phyloP scores from a whole-genome alignment of 2,113 vertebrate species.

The Rutilus rutilus region DNA sequence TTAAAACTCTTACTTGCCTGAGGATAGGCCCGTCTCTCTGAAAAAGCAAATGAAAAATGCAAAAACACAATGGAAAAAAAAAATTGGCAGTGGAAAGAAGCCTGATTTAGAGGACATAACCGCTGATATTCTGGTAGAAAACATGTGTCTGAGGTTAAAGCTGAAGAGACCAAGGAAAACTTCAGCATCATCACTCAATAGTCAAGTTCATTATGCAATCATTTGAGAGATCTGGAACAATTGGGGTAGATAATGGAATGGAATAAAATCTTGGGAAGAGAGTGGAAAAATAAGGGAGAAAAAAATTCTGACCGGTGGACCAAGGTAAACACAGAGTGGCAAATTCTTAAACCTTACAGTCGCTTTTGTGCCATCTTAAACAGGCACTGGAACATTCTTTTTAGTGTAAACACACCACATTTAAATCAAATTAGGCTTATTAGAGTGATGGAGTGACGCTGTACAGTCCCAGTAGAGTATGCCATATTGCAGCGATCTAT shows the following conservation, averaged over 20 bases:
- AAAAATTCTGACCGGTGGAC: neutral
- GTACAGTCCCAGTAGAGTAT: neutral
- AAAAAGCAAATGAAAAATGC: constrained; percentile 26
- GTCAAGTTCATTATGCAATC: neutral
- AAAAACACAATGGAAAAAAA: constrained; percentile 17
- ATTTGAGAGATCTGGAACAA: neutral
- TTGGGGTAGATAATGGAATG: neutral
- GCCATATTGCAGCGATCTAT: neutral
- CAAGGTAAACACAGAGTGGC: neutral
- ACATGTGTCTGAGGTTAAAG: neutral
- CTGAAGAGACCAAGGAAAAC: neutral
- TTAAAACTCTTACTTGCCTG: constrained; percentile 13
- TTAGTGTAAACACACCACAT: neutral
- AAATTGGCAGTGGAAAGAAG: neutral
- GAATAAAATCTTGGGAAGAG: neutral
- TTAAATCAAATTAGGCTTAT: neutral
- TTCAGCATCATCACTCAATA: neutral
- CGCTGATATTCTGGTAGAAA: neutral
- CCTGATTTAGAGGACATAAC: neutral
- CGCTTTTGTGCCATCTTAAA: neutral
- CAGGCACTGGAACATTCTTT: neutral
- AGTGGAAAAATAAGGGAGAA: neutral
- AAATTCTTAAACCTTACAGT: neutral
- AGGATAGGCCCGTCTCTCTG: neutral
- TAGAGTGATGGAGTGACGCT: neutral